phyloP scores from a whole-genome alignment of 2,797 vertebrate species.

The Notolabrus celidotus region DNA sequence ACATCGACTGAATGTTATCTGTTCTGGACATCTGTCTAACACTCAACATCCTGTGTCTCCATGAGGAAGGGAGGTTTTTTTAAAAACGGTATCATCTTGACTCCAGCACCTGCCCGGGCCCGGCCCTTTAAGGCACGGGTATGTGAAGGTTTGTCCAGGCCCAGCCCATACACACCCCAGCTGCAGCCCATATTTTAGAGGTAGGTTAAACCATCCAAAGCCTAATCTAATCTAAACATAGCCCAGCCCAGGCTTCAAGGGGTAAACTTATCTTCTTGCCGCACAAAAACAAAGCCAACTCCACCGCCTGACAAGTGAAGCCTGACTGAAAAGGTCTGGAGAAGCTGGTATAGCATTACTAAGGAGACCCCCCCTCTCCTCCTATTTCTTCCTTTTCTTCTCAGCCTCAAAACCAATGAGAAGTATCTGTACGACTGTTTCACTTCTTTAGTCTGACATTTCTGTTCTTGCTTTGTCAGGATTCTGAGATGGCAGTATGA shows the following conservation, averaged over 20 bases:
- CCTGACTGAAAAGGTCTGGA: slow-evolving; percentile 82
- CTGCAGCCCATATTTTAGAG: slow-evolving; percentile 58
- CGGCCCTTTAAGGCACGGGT: slow-evolving; percentile 43
- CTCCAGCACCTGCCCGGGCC: slow-evolving; percentile 49
- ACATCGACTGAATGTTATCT: slow-evolving; percentile 75
- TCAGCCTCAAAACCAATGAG: slow-evolving; percentile 46
- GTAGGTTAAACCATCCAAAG: slow-evolving; percentile 61
- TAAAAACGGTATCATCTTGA: slow-evolving; percentile 53
- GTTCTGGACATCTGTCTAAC: slow-evolving; percentile 76
- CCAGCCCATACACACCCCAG: slow-evolving; percentile 49
- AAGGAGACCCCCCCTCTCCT: slow-evolving; percentile 36
- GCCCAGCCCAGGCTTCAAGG: slow-evolving; percentile 75
- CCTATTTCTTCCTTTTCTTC: slow-evolving; percentile 32
- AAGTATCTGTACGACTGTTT: slow-evolving; percentile 24
- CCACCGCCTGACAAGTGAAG: slow-evolving; percentile 71
- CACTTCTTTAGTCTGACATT: slow-evolving; percentile 55
- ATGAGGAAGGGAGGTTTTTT: slow-evolving; percentile 48
- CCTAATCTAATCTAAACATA: slow-evolving; percentile 80
- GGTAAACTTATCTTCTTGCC: slow-evolving; percentile 78
- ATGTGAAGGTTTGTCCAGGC: slow-evolving; percentile 53
- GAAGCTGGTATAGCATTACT: slow-evolving; percentile 70
- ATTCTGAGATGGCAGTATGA: slow-evolving; percentile 51
- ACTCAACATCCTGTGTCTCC: slow-evolving; percentile 69
- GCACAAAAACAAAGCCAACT: slow-evolving; percentile 75
- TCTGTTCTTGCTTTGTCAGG: slow-evolving; percentile 50